Percentiles rank a stretch among this genome's conserved stretches.
Evolutionary conservation across 2,797 vertebrate species (phyloP).

Genomic region (Neopelma chrysocephalum): DNA sequence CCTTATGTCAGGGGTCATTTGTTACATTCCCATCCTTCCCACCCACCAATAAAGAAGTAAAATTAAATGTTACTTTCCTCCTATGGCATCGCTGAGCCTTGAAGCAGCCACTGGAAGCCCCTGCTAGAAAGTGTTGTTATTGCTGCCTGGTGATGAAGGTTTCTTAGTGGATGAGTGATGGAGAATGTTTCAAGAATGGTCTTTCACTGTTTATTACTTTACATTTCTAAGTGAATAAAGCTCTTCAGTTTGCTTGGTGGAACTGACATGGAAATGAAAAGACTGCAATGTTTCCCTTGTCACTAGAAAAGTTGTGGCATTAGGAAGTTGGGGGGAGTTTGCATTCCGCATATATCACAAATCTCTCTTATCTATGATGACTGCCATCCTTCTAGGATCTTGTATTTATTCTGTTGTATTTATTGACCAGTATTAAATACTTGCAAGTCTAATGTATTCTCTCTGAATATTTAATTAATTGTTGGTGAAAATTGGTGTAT

Average conservation of each 20-base stretch:
- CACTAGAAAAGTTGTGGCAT: background rate
- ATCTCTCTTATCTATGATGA: background rate
- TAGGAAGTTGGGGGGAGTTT: background rate
- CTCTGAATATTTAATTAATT: background rate
- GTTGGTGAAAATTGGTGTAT: background rate
- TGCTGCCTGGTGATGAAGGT: background rate
- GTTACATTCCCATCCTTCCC: constrained; percentile 10
- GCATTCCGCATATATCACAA: background rate
- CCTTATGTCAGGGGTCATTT: constrained; percentile 54
- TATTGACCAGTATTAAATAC: background rate
- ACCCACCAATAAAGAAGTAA: constrained; percentile 35
- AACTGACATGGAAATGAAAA: background rate
- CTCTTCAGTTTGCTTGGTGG: background rate
- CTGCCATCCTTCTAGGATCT: background rate
- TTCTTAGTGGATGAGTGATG: background rate
- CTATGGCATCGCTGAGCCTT: background rate
- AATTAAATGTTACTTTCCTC: constrained; percentile 33
- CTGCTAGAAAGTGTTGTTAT: background rate
- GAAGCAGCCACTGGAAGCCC: background rate
- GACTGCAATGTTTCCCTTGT: background rate
- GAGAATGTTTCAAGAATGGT: background rate
- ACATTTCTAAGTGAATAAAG: background rate
- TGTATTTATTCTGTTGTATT: background rate
- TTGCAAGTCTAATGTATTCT: background rate
- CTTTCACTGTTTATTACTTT: background rate